Evolutionary conservation across 2,797 vertebrate species (phyloP).

Genomic region (Pseudomugil gertrudae): DNA sequence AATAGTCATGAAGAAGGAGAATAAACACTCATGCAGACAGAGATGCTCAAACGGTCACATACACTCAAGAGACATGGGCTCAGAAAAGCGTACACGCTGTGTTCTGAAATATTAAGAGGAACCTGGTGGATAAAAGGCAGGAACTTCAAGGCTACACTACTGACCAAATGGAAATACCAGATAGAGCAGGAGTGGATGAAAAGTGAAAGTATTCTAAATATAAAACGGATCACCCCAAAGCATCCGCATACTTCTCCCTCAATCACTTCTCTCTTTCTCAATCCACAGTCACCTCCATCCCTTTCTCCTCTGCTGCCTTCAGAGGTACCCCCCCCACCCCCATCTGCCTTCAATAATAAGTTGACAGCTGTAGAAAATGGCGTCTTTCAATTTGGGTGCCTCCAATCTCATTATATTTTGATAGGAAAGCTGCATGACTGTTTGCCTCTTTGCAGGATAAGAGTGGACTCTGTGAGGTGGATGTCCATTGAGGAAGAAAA

Average conservation of each 20-base stretch:
- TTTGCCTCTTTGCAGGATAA: slow-evolving; percentile 65
- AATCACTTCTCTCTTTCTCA: slow-evolving; percentile 21
- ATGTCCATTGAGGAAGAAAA: slow-evolving; percentile 17
- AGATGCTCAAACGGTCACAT: slow-evolving; percentile 32
- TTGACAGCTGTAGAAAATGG: slow-evolving; percentile 87
- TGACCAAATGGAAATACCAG: slow-evolving; percentile 54
- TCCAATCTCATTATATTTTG: slow-evolving; percentile 81
- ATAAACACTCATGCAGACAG: slow-evolving; percentile 11
- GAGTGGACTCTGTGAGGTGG: slow-evolving; percentile 25
- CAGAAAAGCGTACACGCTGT: slow-evolving; percentile 25
- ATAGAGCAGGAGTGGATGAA: slow-evolving; percentile 37
- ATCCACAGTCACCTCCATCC: slow-evolving; percentile 56
- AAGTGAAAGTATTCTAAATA: slow-evolving; percentile 73
- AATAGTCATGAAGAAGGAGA: slow-evolving; percentile 38
- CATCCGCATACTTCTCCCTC: slow-evolving; percentile 34
- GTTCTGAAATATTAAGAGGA: slow-evolving; percentile 61
- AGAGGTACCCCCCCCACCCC: slow-evolving; percentile 51
- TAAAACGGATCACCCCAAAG: slow-evolving; percentile 69
- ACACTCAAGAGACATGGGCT: slow-evolving; percentile 21
- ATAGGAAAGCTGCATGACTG: slow-evolving; percentile 69
- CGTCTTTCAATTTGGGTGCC: slow-evolving; percentile 81
- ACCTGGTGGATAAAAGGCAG: slow-evolving; percentile 53
- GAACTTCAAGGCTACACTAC: slow-evolving; percentile 49
- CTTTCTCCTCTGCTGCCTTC: slow-evolving; percentile 51
- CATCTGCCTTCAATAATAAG: slow-evolving; percentile 72